Evolutionary conservation across 1,140 invertebrate genomes (phyloP).

Genomic region (Leptonema lineaticorne): DNA sequence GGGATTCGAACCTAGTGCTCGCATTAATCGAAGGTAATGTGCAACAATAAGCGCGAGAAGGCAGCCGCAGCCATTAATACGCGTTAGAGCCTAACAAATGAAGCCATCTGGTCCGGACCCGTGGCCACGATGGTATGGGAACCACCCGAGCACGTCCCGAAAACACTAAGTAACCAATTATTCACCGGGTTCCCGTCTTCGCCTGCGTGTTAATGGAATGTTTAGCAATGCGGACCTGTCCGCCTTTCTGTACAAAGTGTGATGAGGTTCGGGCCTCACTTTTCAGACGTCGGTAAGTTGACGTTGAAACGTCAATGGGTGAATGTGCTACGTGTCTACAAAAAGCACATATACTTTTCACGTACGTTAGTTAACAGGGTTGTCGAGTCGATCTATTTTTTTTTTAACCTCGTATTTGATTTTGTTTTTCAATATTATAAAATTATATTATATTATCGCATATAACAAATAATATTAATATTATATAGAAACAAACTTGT

Average conservation of each 20-base stretch:
- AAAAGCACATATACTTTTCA: neutral
- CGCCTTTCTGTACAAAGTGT: no score
- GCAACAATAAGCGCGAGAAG: slow-evolving; percentile 25
- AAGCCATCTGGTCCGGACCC: slow-evolving; percentile 32
- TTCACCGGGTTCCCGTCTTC: slow-evolving; percentile 22
- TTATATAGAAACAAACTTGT: no score
- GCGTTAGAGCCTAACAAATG: slow-evolving; percentile 35
- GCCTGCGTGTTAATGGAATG: slow-evolving; percentile 27
- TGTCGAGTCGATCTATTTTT: no score
- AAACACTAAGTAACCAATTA: slow-evolving; percentile 28
- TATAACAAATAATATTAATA: no score
- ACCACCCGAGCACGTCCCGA: neutral
- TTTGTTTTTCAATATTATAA: no score
- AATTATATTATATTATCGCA: no score
- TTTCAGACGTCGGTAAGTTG: no score
- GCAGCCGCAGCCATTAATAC: slow-evolving; percentile 31
- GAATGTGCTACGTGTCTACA: neutral
- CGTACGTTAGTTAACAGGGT: no score
- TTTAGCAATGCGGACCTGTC: slow-evolving; percentile 7
- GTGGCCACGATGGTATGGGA: neutral
- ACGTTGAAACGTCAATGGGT: slow-evolving; percentile 18
- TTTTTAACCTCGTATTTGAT: no score
- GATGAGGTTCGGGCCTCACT: no score
- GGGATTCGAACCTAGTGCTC: slow-evolving; percentile 21
- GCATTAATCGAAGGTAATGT: slow-evolving; percentile 35